Base-by-base conservation (phyloP, 2,113 vertebrate genomes). In the Sclerurus mexicanus region DNA sequence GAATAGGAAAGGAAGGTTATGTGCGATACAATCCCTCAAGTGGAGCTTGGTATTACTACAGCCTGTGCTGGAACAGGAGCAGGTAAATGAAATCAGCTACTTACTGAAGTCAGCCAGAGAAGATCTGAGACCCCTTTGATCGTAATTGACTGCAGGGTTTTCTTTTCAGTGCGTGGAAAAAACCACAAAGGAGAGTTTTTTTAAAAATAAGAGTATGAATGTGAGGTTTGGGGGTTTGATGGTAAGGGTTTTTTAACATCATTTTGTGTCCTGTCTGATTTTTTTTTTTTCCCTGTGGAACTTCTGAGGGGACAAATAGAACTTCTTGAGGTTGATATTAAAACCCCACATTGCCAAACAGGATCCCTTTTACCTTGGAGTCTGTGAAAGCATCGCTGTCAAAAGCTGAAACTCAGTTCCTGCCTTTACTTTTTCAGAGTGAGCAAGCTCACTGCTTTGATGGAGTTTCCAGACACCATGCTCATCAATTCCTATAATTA, bases 41-140 rank as follows among this genome's bases (percentile, higher is more conserved):
- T 28, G 31, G 28, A 75, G 35, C 8, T 78, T 63, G 87, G 46
- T 66, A 66, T 49, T 78, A 7, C n/a, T 69, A n/a, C 46, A 63
- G n/a, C 16, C n/a, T 53, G 3, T 25, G 18, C 50, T 81, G 64
- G 37, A 84, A 58, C 1, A 74, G 37, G 31, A 87, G 31, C 3
- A 71, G 50, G 23, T 44, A 89, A 84, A 92, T 62, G 4, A 89
- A 75, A 84, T 39, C 59, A 77, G 35, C 19, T 49, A 2, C 31
- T 80, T 76, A 27, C 10, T 62, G n/a, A 72, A 73, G 37, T 83
- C 37, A 39, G 37, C 21, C 28, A 23, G 39, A 75, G 66, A 86
- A 82, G 33, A 74, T 69, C 72, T 47, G 73, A 92, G 31, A 73
- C 86, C 14, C 28, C 63, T 90, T 85, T 94, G 79, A 92, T 92